phyloP scores from a whole-genome alignment of 2,797 vertebrate species.

The Anableps anableps region DNA sequence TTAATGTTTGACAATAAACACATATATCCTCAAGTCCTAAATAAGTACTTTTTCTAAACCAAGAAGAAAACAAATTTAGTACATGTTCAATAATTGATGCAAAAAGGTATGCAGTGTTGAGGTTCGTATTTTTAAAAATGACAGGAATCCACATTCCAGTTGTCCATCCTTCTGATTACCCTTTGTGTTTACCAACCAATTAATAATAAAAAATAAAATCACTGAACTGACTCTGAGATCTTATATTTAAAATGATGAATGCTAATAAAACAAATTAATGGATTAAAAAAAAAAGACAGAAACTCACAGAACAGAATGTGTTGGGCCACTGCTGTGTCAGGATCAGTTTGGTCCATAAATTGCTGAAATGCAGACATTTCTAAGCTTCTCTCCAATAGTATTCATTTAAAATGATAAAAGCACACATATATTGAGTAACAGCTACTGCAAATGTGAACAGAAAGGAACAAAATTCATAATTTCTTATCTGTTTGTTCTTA shows the following conservation, averaged over 20 bases:
- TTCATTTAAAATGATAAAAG: neutral
- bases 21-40: neutral
- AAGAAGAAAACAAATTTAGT: neutral
- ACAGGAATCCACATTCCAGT: neutral
- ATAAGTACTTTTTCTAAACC: neutral
- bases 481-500: slow-evolving; percentile 48
- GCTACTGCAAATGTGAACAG: neutral
- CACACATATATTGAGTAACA: neutral
- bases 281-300: neutral
- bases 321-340: slow-evolving; percentile 85
- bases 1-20: neutral
- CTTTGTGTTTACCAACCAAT: no score
- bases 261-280: neutral
- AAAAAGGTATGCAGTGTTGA: no score
- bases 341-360: slow-evolving; percentile 81
- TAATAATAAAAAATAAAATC: neutral
- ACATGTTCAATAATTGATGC: neutral
- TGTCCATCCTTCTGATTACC: no score
- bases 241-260: neutral
- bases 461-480: neutral
- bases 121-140: no score
- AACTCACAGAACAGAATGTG: slow-evolving; percentile 81
- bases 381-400: neutral
- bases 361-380: slow-evolving; percentile 62
- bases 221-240: neutral